phyloP scores from a whole-genome alignment of 2,888 invertebrate genomes.

The Oxyteleia sp. region DNA sequence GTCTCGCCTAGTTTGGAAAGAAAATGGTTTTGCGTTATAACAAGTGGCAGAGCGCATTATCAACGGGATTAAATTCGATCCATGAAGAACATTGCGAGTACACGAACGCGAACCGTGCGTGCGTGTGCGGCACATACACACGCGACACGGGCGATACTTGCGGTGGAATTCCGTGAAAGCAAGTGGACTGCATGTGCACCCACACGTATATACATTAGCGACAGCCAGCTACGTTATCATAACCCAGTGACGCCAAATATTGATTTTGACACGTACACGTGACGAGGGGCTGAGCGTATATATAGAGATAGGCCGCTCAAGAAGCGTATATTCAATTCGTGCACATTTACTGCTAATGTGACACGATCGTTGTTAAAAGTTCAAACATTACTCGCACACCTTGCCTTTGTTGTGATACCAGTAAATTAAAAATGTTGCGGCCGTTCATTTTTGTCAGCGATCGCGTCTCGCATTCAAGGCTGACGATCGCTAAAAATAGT shows the following conservation, averaged over 20 bases:
- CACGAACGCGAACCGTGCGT: constrained; percentile 21
- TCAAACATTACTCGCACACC: constrained; percentile 53
- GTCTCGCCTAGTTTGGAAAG: constrained; percentile 32
- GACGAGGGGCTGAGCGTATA: constrained; percentile 81
- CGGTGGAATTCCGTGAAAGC: constrained; percentile 74
- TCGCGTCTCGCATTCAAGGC: constrained; percentile 19
- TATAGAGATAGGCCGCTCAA: constrained; percentile 61
- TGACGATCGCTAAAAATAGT: constrained; percentile 43
- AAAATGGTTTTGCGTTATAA: constrained; percentile 63
- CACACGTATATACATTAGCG: constrained; percentile 70
- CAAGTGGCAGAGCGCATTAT: constrained; percentile 68
- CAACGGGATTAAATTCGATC: constrained; percentile 69
- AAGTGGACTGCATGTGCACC: constrained; percentile 72
- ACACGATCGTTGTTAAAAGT: constrained; percentile 68
- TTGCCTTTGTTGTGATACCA: constrained; percentile 60
- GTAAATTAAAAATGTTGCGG: background rate
- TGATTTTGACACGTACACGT: constrained; percentile 87
- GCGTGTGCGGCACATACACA: constrained; percentile 44
- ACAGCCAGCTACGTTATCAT: constrained; percentile 84
- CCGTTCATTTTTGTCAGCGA: constrained; percentile 3
- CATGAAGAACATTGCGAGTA: constrained; percentile 65
- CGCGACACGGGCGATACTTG: constrained; percentile 59
- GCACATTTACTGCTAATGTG: constrained; percentile 64
- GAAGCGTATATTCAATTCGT: constrained; percentile 64
- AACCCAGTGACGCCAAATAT: constrained; percentile 87